Base-by-base conservation (phyloP, 2,113 vertebrate genomes). In the Larimichthys crocea region DNA sequence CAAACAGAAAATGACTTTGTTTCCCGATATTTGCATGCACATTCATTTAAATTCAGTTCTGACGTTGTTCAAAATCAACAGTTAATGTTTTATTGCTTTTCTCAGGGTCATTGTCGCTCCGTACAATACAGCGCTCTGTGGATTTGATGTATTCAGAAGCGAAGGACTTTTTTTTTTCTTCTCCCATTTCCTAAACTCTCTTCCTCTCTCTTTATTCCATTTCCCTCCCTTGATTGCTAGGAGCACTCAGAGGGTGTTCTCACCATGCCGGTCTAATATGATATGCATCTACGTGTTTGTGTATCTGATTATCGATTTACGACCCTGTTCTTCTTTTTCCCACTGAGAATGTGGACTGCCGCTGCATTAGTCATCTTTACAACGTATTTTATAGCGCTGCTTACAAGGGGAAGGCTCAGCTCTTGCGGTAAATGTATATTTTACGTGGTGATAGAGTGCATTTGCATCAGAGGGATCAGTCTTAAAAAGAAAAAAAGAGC, bases 281-380 rank as follows among this genome's bases (percentile, higher is more conserved):
- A 87, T 83, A 92, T 88, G 79, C 84, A 88, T 86, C 86, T 90
- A 77, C 73, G 46, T 88, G 86, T 93, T 90, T 92, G 89, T 83
- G 85, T 86, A 88, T 83, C 89, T 86, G 85, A 90, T 93, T 90
- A 89, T 92, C 85, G 78, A 92, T 93, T 92, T 92, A 91, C 75
- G 82, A 73, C 67, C 74, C 76, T 9, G 29, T 90, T 84, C 74
- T 88, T 89, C 62, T 70, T 87, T 70, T 82, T 74, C 62, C 83
- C 72, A 35, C 73, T 70, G 82, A 79, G 74, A 85, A 79, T 60
- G 77, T 63, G 77, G 84, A 55, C 67, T 29, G 70, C 75, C 31
- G 83, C 65, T 5, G 82, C 86, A 88, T 94, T 84, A 89, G 86
- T 89, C 93, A 92, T 86, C 84, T 93, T 93, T 91, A 93, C 72